Conservation (phyloP, 2,888 invertebrate species). For the Osedax frankpressi region DNA sequence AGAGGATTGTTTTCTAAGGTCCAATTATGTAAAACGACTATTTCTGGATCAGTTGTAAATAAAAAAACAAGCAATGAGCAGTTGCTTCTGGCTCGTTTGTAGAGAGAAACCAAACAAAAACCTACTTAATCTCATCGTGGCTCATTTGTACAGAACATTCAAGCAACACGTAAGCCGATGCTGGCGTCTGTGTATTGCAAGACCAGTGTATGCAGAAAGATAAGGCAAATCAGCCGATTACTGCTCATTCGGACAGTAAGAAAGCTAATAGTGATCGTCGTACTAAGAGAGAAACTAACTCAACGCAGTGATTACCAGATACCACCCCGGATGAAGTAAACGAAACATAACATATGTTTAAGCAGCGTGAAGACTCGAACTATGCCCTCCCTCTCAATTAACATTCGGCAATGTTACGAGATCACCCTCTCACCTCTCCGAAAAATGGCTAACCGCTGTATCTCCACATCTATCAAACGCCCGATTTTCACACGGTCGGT, state of each 20-base stretch:
- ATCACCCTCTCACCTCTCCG: slow-evolving; percentile 1
- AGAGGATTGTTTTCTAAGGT: neutral
- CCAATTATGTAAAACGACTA: neutral
- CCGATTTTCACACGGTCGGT: slow-evolving; percentile 6
- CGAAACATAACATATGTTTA: neutral
- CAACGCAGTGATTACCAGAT: neutral
- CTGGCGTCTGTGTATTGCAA: neutral
- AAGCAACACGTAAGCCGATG: neutral
- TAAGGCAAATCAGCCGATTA: neutral
- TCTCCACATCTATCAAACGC: neutral
- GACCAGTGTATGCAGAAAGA: neutral
- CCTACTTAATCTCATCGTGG: neutral
- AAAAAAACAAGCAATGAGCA: too few relatives aligned
- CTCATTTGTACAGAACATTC: neutral
- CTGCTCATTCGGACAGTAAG: neutral
- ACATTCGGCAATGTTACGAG: neutral
- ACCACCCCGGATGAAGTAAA: neutral
- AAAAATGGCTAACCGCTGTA: neutral
- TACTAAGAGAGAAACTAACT: neutral
- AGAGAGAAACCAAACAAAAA: neutral
- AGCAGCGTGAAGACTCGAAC: neutral
- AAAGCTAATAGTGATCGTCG: neutral
- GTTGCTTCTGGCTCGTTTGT: neutral
- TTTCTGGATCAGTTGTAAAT: too few relatives aligned
- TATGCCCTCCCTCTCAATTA: neutral